A percentile compares a stretch with the other conserved stretches of the same genome.
Conservation (phyloP, 1,140 invertebrate species). For the Belonocnema kinseyi region DNA sequence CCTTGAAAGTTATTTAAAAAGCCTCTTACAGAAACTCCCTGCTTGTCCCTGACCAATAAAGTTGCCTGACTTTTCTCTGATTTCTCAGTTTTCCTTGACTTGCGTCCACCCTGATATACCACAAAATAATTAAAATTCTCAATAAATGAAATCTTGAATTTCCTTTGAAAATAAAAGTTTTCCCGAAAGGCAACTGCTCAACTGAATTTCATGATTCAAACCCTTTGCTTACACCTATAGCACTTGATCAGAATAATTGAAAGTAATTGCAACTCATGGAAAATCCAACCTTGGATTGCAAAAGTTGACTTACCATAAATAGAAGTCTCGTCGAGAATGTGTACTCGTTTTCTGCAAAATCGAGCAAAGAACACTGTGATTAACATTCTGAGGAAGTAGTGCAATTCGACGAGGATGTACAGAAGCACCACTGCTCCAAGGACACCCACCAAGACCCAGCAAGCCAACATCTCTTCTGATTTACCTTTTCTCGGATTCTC, state of each 20-base stretch:
- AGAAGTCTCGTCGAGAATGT: slow-evolving; percentile 81
- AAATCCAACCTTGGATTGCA: neutral
- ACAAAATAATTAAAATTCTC: too few species aligned
- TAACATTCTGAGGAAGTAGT: slow-evolving; percentile 82
- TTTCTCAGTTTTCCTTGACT: too few species aligned
- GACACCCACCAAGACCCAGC: slow-evolving; percentile 72
- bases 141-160: too few species aligned
- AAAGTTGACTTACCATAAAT: slow-evolving; percentile 77
- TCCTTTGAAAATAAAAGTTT: too few species aligned
- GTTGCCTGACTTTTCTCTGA: too few species aligned
- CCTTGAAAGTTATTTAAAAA: too few species aligned
- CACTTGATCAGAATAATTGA: neutral
- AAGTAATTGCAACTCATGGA: neutral
- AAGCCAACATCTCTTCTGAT: slow-evolving; percentile 64
- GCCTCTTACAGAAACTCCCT: too few species aligned
- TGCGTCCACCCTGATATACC: too few species aligned
- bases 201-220: too few species aligned
- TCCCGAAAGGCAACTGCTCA: too few species aligned
- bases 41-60: too few species aligned
- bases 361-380: slow-evolving; percentile 79
- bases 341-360: slow-evolving; percentile 79
- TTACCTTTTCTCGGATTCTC: slow-evolving; percentile 30
- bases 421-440: slow-evolving; percentile 75
- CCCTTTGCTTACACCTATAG: neutral
- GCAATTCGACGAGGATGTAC: slow-evolving; percentile 80